phyloP scores from a whole-genome alignment of 2,797 vertebrate genomes.

The Cynodonichthys magdalenae region DNA sequence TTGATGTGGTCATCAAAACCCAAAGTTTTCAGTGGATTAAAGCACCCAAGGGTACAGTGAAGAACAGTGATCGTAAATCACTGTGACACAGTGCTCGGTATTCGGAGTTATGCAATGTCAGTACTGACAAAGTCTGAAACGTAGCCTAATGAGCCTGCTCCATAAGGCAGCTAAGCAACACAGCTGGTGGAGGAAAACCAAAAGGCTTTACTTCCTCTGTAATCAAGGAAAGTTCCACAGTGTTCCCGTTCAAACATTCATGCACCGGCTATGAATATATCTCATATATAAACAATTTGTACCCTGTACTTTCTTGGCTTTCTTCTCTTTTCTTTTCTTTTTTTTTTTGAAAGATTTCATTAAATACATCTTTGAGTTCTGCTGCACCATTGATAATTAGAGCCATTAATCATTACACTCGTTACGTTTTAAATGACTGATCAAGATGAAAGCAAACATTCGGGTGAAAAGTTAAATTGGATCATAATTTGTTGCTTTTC shows the following conservation, averaged over 20 bases:
- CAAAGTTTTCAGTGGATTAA: slow-evolving; percentile 54
- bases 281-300: not conserved
- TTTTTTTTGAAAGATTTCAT: not conserved
- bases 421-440: not conserved
- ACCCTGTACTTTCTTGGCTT: not conserved
- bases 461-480: not conserved
- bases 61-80: slow-evolving; percentile 73
- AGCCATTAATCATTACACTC: slow-evolving; percentile 7
- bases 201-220: slow-evolving; percentile 41
- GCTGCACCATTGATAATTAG: slow-evolving; percentile 4
- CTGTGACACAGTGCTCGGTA: slow-evolving; percentile 45
- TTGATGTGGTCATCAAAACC: slow-evolving; percentile 71
- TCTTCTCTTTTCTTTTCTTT: not conserved
- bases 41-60: slow-evolving; percentile 59
- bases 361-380: slow-evolving; percentile 2
- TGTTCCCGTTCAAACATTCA: slow-evolving; percentile 25
- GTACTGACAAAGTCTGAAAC: slow-evolving; percentile 65
- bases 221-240: slow-evolving; percentile 41
- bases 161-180: slow-evolving; percentile 46
- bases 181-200: slow-evolving; percentile 45
- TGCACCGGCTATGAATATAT: slow-evolving; percentile 22
- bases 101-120: slow-evolving; percentile 60
- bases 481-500: not conserved
- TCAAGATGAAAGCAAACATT: not conserved
- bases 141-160: slow-evolving; percentile 66